Percentiles rank a stretch among this genome's conserved stretches.
These are phyloP conservation scores for Ichneumoninae sp. DNA, from an alignment of 2,888 invertebrate genomes.

Conservation along the genomic window DNA sequence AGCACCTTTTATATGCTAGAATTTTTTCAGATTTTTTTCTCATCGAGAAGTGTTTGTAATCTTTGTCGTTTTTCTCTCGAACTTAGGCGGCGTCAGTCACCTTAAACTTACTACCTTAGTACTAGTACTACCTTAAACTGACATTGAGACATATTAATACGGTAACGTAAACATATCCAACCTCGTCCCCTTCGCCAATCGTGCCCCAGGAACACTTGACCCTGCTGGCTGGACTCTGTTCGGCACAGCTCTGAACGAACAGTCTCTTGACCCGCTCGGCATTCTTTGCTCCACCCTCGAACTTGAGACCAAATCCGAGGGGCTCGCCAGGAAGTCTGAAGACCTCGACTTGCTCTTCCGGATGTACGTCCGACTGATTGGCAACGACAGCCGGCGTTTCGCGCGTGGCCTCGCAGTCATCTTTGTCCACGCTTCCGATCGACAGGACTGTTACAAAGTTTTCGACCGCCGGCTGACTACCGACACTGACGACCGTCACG, in stretches of 20 bases:
- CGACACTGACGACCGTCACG: slow-evolving; percentile 87
- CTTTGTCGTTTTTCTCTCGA: no score
- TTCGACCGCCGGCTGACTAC: slow-evolving; percentile 77
- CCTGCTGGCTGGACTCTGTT: slow-evolving; percentile 94
- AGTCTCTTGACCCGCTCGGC: slow-evolving; percentile 92
- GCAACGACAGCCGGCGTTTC: slow-evolving; percentile 24
- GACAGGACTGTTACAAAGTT: slow-evolving; percentile 88
- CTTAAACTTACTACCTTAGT: no score
- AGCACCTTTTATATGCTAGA: no score
- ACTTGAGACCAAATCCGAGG: slow-evolving; percentile 95
- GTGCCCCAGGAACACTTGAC: slow-evolving; percentile 93
- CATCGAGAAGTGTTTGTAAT: no score
- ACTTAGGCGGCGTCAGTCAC: no score
- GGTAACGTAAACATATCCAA: slow-evolving; percentile 49
- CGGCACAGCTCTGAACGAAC: slow-evolving; percentile 95
- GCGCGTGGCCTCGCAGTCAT: slow-evolving; percentile 65
- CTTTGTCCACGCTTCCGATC: slow-evolving; percentile 85
- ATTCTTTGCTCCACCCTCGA: slow-evolving; percentile 95
- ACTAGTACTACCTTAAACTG: no score
- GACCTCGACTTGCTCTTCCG: slow-evolving; percentile 91
- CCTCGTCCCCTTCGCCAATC: slow-evolving; percentile 94
- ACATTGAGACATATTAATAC: no score
- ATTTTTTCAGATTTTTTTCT: no score
- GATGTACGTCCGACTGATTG: slow-evolving; percentile 78
- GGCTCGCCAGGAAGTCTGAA: slow-evolving; percentile 95